phyloP scores from a whole-genome alignment of 2,797 vertebrate genomes.

The Cottoperca gobio region DNA sequence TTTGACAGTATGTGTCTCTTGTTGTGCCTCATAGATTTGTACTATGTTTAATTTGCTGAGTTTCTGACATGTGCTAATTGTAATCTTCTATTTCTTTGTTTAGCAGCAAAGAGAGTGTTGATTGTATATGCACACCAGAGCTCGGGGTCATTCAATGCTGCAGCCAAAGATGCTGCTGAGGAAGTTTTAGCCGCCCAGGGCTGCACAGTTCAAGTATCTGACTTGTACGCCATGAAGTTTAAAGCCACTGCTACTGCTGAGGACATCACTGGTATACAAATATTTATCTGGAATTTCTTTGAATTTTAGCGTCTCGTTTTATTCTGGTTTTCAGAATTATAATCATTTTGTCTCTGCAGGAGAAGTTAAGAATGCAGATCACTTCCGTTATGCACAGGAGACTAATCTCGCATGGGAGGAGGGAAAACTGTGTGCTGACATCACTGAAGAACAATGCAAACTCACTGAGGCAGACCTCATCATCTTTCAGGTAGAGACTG shows the following conservation, averaged over 20 bases:
- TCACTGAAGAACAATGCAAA: conserved; percentile 88
- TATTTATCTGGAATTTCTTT: not conserved
- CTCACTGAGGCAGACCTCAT: conserved; percentile 87
- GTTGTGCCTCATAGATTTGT: too few species aligned
- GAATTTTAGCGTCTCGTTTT: too few species aligned
- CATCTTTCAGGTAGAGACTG: conserved; percentile 86
- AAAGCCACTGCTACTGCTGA: conserved; percentile 86
- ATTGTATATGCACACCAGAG: conserved; percentile 91
- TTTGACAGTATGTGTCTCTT: not conserved
- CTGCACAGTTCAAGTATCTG: conserved; percentile 84
- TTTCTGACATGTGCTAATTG: not conserved
- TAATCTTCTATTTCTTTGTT: not conserved
- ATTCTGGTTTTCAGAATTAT: not conserved
- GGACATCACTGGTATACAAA: conserved; percentile 84
- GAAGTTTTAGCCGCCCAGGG: conserved; percentile 83
- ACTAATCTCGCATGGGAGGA: conserved; percentile 84
- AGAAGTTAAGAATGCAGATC: conserved; percentile 74
- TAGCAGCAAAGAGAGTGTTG: conserved; percentile 83
- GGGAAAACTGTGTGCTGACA: conserved; percentile 79
- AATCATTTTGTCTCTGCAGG: conserved; percentile 64
- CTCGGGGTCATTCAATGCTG: conserved; percentile 85
- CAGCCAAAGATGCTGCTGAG: conserved; percentile 83
- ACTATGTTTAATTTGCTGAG: not conserved
- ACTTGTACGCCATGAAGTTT: conserved; percentile 89
- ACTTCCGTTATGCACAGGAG: conserved; percentile 85